Evolutionary conservation across 1,140 invertebrate genomes (phyloP).

Genomic region (Acyrthosiphon pisum): DNA sequence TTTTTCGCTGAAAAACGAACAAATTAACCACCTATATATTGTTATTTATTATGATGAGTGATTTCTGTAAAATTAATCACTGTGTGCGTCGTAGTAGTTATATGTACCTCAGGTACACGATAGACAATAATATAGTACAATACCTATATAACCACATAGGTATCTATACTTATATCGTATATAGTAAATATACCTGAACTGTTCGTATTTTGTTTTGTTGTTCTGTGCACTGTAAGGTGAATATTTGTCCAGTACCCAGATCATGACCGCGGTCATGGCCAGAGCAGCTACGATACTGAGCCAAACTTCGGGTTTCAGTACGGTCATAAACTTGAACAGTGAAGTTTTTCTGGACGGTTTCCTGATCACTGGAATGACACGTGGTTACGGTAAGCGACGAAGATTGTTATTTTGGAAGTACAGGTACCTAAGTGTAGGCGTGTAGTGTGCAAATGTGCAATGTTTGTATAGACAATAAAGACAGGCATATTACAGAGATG

Average conservation of each 20-base stretch:
- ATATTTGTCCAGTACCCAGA: conserved; percentile 88
- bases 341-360: conserved; percentile 83
- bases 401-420: not conserved
- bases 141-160: not conserved
- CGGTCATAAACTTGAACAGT: conserved; percentile 92
- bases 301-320: conserved; percentile 86
- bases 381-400: not conserved
- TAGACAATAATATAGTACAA: not conserved
- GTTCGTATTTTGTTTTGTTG: conserved; percentile 75
- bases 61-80: no score
- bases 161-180: not conserved
- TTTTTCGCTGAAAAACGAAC: not conserved
- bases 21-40: no score
- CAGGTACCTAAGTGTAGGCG: not conserved
- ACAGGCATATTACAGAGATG: not conserved
- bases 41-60: no score
- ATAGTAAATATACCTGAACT: conserved; percentile 62
- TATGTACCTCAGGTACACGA: not conserved
- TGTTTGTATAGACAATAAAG: not conserved
- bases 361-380: conserved; percentile 72
- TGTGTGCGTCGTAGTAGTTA: not conserved
- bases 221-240: conserved; percentile 88
- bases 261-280: conserved; percentile 82
- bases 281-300: conserved; percentile 84
- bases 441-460: not conserved